Percentiles rank a stretch among this genome's conserved stretches.
These are phyloP conservation scores for Chromis chromis DNA, from an alignment of 2,797 vertebrate species.

Conservation along the genomic window DNA sequence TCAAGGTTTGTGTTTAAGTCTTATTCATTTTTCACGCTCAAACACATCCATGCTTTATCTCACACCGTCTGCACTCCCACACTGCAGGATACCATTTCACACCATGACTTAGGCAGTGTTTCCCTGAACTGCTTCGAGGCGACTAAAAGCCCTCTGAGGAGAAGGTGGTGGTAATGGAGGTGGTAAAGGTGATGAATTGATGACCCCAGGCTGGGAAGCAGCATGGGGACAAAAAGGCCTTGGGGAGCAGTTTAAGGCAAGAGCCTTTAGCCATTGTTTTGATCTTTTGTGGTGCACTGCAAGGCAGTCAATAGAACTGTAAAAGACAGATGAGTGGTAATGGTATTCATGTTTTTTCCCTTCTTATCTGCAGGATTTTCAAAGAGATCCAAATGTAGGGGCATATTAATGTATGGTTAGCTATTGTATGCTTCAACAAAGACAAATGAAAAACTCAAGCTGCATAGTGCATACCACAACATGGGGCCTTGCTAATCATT, in stretches of 20 bases:
- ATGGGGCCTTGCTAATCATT: not conserved
- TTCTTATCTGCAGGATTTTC: constrained; percentile 11
- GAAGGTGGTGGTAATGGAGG: constrained; percentile 66
- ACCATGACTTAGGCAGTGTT: constrained; percentile 52
- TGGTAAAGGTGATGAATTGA: constrained; percentile 72
- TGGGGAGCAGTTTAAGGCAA: constrained; percentile 57
- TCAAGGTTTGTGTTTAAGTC: not conserved
- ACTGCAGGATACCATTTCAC: constrained; percentile 55
- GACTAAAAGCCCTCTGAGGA: constrained; percentile 52
- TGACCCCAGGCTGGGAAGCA: constrained; percentile 52
- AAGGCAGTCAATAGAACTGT: constrained; percentile 34
- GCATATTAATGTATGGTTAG: not conserved
- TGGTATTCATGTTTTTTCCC: constrained; percentile 22
- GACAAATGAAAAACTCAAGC: not conserved
- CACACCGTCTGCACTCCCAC: constrained; percentile 33
- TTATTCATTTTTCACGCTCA: not conserved
- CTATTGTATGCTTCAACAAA: not conserved
- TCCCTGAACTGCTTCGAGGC: constrained; percentile 37
- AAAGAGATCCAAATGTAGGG: constrained; percentile 14
- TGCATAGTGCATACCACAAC: not conserved
- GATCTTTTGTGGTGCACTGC: constrained; percentile 59
- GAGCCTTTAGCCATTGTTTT: constrained; percentile 47
- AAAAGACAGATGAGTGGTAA: constrained; percentile 59
- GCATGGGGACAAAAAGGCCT: constrained; percentile 53
- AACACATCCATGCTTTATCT: constrained; percentile 16